Percentiles rank a stretch among this genome's conserved stretches.
These are phyloP conservation scores for Artibeus lituratus DNA, from an alignment of 2,797 vertebrate genomes.

Conservation along the genomic window DNA sequence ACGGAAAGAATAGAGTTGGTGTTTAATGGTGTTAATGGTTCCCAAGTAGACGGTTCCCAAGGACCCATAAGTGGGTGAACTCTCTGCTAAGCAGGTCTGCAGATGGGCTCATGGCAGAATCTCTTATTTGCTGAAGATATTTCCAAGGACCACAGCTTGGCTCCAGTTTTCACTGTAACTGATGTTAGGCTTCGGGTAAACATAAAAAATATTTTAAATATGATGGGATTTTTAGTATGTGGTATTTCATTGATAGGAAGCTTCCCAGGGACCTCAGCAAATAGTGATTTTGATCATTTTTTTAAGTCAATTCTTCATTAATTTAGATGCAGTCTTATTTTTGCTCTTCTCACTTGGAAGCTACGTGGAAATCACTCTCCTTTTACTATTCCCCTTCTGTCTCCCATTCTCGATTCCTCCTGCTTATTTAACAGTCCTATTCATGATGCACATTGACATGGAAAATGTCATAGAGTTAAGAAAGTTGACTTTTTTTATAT, in stretches of 20 bases:
- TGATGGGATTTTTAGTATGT: background rate
- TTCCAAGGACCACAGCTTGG: background rate
- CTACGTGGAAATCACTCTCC: background rate
- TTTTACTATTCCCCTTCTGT: background rate
- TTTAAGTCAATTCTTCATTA: background rate
- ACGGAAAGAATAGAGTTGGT: background rate
- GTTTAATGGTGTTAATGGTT: background rate
- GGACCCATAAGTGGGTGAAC: background rate
- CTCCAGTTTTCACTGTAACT: background rate
- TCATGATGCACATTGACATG: background rate
- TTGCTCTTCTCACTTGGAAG: background rate
- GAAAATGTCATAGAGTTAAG: background rate
- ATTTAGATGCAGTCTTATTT: background rate
- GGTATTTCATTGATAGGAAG: background rate
- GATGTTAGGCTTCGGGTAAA: background rate
- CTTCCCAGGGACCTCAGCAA: background rate
- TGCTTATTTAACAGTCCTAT: constrained; percentile 1
- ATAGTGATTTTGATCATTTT: background rate
- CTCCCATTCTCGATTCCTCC: background rate
- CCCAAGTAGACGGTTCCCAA: background rate
- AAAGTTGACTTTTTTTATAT: constrained; percentile 56
- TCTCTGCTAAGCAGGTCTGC: background rate
- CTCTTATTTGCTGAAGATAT: background rate
- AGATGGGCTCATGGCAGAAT: background rate
- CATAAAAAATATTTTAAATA: background rate